Evolutionary conservation across 2,797 vertebrate genomes (phyloP).

Genomic region (Hydrolagus colliei): DNA sequence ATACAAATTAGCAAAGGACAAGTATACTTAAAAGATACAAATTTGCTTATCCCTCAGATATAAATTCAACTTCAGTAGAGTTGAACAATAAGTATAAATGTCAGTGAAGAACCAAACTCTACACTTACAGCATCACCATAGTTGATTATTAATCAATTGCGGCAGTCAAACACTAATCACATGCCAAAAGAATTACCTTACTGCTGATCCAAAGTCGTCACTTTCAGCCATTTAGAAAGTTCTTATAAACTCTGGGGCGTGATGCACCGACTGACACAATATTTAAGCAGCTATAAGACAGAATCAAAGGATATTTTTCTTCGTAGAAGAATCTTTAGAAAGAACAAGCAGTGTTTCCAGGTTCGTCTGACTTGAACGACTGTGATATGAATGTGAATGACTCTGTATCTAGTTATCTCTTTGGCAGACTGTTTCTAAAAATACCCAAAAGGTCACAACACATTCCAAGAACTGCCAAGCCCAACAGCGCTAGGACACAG

Average conservation of each 20-base stretch:
- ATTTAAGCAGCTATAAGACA: neutral
- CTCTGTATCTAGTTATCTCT: constrained; percentile 56
- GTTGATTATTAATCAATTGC: neutral
- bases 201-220: constrained; percentile 64
- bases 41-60: neutral
- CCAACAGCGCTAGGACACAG: neutral
- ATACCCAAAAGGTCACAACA: constrained; percentile 72
- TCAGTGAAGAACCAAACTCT: neutral
- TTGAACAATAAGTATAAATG: neutral
- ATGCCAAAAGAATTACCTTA: constrained; percentile 58
- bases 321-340: neutral
- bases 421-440: constrained; percentile 76
- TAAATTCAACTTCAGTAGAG: neutral
- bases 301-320: neutral
- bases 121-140: neutral
- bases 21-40: too few species aligned
- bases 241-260: neutral
- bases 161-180: neutral
- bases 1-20: too few species aligned
- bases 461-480: constrained; percentile 56
- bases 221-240: constrained; percentile 65
- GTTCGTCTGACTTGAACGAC: neutral
- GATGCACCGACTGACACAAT: neutral
- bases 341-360: neutral
- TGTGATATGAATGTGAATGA: constrained; percentile 56